phyloP scores from a whole-genome alignment of 2,113 vertebrate genomes.

The Oreotrochilus melanogaster region DNA sequence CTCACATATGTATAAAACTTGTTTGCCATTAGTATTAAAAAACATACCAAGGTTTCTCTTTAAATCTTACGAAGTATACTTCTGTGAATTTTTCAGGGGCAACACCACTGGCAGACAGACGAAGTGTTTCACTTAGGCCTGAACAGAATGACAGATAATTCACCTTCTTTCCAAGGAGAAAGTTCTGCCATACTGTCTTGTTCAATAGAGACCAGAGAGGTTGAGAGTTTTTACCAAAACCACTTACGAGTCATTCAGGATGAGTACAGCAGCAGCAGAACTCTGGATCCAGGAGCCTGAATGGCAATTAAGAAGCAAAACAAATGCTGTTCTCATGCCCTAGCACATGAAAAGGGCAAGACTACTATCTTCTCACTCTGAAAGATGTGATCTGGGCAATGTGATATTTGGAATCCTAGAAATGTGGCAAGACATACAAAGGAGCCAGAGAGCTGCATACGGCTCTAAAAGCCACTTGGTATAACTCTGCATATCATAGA shows the following conservation, averaged over 20 bases:
- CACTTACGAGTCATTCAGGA: not conserved
- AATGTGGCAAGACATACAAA: not conserved
- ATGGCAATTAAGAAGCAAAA: not conserved
- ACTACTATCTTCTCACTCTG: not conserved
- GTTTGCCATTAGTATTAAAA: not conserved
- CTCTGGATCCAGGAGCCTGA: not conserved
- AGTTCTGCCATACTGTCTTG: not conserved
- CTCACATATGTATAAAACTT: not conserved
- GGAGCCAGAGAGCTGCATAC: not conserved
- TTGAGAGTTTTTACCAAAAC: not conserved
- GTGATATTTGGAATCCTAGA: not conserved
- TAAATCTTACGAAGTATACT: not conserved
- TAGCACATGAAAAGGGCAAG: not conserved
- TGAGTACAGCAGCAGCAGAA: not conserved
- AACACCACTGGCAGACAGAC: not conserved
- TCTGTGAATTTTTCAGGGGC: not conserved
- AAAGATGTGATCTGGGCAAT: not conserved
- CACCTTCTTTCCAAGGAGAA: not conserved
- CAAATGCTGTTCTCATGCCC: not conserved
- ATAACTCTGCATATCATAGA: not conserved
- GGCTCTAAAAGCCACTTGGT: fast-evolving
- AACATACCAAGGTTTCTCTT: not conserved
- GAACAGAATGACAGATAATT: not conserved
- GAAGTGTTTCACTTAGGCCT: not conserved
- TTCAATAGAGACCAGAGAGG: not conserved